Evolutionary conservation across 37 sponge, comb jelly and placozoan genomes (phyloP).

Genomic region (Bolinopsis microptera): DNA sequence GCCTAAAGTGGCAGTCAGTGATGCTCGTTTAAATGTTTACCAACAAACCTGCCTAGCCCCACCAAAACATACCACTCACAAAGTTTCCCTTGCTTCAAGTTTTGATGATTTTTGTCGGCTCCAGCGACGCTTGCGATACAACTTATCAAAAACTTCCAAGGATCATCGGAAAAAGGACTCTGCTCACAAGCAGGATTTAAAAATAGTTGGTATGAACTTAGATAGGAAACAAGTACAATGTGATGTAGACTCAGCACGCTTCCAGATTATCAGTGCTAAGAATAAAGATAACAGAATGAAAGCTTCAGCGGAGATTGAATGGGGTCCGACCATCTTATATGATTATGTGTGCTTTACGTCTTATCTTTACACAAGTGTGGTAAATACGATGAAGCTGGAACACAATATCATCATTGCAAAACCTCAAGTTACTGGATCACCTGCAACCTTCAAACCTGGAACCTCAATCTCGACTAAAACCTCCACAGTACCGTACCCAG

Average conservation of each 20-base stretch:
- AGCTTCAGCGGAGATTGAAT: too few relatives aligned
- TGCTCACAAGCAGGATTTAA: background rate
- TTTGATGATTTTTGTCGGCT: background rate
- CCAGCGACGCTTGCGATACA: background rate
- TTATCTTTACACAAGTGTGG: too few relatives aligned
- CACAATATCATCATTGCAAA: too few relatives aligned
- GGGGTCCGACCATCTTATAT: too few relatives aligned
- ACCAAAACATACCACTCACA: background rate
- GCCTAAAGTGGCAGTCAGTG: background rate
- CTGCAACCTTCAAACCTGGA: too few relatives aligned
- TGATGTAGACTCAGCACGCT: background rate
- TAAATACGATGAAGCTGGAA: too few relatives aligned
- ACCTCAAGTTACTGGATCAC: too few relatives aligned
- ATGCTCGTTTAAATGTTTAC: background rate
- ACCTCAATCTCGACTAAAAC: too few relatives aligned
- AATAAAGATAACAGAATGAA: too few relatives aligned
- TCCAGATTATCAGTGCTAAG: too few relatives aligned
- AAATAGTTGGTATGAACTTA: background rate
- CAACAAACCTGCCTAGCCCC: background rate
- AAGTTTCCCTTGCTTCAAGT: background rate
- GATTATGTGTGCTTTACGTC: too few relatives aligned
- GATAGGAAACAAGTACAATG: background rate
- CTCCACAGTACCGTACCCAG: too few relatives aligned
- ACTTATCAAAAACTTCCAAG: background rate
- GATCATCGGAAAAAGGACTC: background rate